Conservation (phyloP, 2,888 invertebrate genomes). For the Cryptus viduatorius region DNA sequence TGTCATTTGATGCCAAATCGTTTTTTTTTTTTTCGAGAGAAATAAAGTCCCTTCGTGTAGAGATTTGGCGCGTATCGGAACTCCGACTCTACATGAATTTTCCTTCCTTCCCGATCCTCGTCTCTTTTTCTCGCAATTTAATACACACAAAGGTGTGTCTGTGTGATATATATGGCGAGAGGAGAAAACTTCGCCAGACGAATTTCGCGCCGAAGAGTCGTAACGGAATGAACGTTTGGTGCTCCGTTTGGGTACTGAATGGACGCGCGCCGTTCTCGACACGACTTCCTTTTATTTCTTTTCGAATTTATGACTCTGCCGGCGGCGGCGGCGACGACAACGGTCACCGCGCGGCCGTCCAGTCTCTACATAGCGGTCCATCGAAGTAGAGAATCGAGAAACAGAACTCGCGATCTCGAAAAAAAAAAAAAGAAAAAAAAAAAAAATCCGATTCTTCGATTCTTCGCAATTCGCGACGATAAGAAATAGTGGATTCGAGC, state of each 20-base stretch:
- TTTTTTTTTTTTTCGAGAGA: neutral
- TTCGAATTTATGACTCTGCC: slow-evolving; percentile 76
- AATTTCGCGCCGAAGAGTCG: slow-evolving; percentile 7
- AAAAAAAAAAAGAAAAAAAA: neutral
- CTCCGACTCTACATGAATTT: neutral
- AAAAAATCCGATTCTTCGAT: neutral
- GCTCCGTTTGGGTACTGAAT: slow-evolving; percentile 17
- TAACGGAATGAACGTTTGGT: neutral
- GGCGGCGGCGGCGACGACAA: slow-evolving; percentile 53
- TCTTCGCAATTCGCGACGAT: slow-evolving; percentile 14
- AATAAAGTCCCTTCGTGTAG: neutral
- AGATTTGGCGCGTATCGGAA: neutral
- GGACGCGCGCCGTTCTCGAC: slow-evolving; percentile 48
- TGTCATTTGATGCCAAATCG: neutral
- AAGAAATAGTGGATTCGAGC: neutral
- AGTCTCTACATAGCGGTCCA: neutral
- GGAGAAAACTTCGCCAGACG: slow-evolving; percentile 12
- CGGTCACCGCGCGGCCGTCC: neutral
- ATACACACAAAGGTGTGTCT: neutral
- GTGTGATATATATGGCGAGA: neutral
- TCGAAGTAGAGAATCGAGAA: slow-evolving; percentile 14
- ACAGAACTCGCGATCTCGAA: neutral
- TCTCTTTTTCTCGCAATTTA: slow-evolving; percentile 4
- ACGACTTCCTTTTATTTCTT: slow-evolving; percentile 69
- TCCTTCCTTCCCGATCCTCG: neutral